A percentile compares a stretch with the other conserved stretches of the same genome.
Conservation (phyloP, 2,113 vertebrate species). For the Odobenus rosmarus region DNA sequence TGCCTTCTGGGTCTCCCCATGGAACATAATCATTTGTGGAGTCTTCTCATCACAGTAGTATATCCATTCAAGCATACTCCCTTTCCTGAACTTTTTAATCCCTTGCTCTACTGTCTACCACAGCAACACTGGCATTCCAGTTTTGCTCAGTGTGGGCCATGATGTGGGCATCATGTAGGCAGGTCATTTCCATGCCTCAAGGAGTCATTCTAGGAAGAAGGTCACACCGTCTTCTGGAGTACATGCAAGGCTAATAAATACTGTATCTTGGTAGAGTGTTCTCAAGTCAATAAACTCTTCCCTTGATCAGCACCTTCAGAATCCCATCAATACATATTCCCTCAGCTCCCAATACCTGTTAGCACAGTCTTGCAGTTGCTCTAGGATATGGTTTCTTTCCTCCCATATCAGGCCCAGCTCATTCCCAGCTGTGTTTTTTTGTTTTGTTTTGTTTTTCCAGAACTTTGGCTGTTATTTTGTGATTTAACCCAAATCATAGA, state of each 20-base stretch:
- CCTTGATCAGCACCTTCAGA: not conserved
- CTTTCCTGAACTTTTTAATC: not conserved
- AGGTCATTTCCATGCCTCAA: not conserved
- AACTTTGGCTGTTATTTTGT: not conserved
- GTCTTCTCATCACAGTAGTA: not conserved
- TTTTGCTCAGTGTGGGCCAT: not conserved
- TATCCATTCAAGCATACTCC: not conserved
- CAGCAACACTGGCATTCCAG: not conserved
- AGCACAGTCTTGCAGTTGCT: not conserved
- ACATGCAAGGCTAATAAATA: not conserved
- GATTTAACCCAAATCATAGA: not conserved
- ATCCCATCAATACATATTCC: not conserved
- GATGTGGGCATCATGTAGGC: not conserved
- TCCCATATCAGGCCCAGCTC: not conserved
- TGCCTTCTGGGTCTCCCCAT: not conserved
- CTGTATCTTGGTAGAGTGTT: not conserved
- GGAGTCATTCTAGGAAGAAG: not conserved
- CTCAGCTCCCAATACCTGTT: not conserved
- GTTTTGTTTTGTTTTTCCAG: too few relatives aligned
- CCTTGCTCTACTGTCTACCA: not conserved
- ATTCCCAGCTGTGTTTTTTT: not conserved
- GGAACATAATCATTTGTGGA: not conserved
- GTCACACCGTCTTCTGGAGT: not conserved
- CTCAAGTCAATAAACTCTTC: not conserved
- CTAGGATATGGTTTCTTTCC: not conserved